These are phyloP conservation scores for Stictocephala bisonia DNA, from an alignment of 2,888 invertebrate species.

Conservation along the genomic window DNA sequence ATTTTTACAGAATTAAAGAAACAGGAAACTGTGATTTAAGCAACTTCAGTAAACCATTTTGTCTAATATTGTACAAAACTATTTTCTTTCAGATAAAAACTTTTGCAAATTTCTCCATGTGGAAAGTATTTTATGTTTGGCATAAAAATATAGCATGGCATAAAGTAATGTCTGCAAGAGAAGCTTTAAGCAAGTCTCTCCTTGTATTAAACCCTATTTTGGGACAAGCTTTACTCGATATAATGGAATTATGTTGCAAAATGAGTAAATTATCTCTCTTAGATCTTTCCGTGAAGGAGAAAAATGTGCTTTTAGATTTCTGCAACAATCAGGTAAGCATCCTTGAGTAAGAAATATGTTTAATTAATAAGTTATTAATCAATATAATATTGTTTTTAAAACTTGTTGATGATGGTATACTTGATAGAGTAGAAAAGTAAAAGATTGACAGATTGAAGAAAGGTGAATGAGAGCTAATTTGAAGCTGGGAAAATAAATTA, in stretches of 20 bases:
- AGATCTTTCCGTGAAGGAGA: conserved; percentile 68
- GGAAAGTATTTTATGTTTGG: conserved; percentile 88
- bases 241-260: conserved; percentile 76
- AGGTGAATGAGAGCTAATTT: too few relatives aligned
- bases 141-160: conserved; percentile 76
- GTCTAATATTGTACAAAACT: too few relatives aligned
- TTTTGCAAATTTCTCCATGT: conserved; percentile 75
- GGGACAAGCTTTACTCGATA: conserved; percentile 76
- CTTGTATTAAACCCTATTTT: conserved; percentile 80
- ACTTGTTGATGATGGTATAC: too few relatives aligned
- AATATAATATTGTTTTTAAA: conserved; percentile 3
- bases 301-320: conserved; percentile 74
- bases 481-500: too few relatives aligned
- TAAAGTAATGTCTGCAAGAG: conserved; percentile 73
- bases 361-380: neutral
- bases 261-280: conserved; percentile 74
- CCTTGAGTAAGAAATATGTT: neutral
- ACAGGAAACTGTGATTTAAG: too few relatives aligned
- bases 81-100: conserved; percentile 72
- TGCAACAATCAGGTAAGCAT: conserved; percentile 73
- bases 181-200: conserved; percentile 73
- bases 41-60: too few relatives aligned
- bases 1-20: too few relatives aligned
- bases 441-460: too few relatives aligned
- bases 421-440: too few relatives aligned